Percentiles rank a stretch among this genome's conserved stretches.
phyloP scores from a whole-genome alignment of 1,140 invertebrate species.

The Macrobrachium rosenbergii region DNA sequence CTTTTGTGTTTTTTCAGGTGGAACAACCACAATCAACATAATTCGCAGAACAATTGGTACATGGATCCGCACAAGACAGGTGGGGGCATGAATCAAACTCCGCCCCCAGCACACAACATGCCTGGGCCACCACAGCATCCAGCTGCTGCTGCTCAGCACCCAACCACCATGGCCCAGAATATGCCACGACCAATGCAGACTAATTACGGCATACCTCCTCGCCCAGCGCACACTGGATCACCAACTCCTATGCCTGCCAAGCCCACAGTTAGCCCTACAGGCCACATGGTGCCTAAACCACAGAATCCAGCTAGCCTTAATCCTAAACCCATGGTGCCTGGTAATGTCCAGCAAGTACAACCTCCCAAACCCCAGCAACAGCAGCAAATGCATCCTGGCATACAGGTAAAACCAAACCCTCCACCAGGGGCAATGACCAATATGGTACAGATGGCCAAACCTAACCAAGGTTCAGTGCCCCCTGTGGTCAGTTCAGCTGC shows the following conservation, averaged over 20 bases:
- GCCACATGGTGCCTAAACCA: constrained; percentile 40
- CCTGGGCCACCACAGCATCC: constrained; percentile 59
- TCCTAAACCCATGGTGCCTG: constrained; percentile 55
- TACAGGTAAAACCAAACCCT: constrained; percentile 36
- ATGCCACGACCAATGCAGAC: constrained; percentile 54
- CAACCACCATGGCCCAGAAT: constrained; percentile 42
- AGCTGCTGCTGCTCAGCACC: constrained; percentile 47
- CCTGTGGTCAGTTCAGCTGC: background rate
- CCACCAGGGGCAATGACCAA: constrained; percentile 34
- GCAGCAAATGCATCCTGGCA: constrained; percentile 25
- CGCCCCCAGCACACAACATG: constrained; percentile 63
- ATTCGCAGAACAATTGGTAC: constrained; percentile 60
- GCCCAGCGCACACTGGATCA: constrained; percentile 60
- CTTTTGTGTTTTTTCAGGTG: constrained; percentile 34
- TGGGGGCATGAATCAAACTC: constrained; percentile 56
- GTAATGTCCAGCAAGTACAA: constrained; percentile 48
- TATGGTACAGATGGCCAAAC: constrained; percentile 36
- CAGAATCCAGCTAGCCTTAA: constrained; percentile 27
- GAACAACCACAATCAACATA: constrained; percentile 53
- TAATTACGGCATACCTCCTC: constrained; percentile 51
- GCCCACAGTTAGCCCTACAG: constrained; percentile 15
- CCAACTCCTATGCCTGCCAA: constrained; percentile 50
- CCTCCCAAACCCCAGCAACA: background rate
- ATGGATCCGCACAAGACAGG: constrained; percentile 64
- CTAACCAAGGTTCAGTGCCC: background rate